Conservation (phyloP, 2,797 vertebrate genomes). For the Chrysocyon brachyurus region DNA sequence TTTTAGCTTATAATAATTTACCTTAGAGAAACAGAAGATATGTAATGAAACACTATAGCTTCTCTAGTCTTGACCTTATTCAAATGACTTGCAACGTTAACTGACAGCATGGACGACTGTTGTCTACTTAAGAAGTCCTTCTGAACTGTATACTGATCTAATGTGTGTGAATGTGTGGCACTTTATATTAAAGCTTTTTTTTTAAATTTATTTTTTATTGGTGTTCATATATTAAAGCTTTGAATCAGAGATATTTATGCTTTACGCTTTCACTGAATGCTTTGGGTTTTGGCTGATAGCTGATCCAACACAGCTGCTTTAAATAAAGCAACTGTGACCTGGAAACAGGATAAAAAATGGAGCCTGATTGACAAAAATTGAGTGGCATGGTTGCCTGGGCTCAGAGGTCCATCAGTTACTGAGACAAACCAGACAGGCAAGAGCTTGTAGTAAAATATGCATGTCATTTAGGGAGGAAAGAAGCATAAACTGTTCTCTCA, state of each 20-base stretch:
- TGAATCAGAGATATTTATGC: constrained; percentile 27
- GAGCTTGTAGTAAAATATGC: constrained; percentile 7
- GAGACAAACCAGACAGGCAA: constrained; percentile 2
- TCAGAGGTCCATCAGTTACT: constrained; percentile 15
- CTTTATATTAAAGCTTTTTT: not conserved
- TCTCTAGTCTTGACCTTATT: not conserved
- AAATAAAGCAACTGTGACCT: constrained; percentile 63
- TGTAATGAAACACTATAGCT: not conserved
- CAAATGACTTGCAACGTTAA: not conserved
- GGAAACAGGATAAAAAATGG: constrained; percentile 49
- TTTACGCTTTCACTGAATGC: not conserved
- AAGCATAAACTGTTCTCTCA: not conserved
- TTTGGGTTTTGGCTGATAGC: constrained; percentile 43
- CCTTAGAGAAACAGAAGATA: not conserved
- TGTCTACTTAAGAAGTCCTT: not conserved
- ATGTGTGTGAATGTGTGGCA: not conserved
- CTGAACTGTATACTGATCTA: not conserved
- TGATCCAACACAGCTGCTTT: constrained; percentile 72
- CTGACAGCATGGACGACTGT: not conserved
- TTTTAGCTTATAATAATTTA: constrained; percentile 27
- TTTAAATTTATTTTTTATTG: too few relatives aligned
- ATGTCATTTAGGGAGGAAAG: not conserved
- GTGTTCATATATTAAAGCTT: not conserved
- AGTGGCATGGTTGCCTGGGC: not conserved
- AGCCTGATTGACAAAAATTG: not conserved